Base-by-base conservation (phyloP, 1,140 invertebrate genomes). In the Aporrectodea caliginosa region DNA sequence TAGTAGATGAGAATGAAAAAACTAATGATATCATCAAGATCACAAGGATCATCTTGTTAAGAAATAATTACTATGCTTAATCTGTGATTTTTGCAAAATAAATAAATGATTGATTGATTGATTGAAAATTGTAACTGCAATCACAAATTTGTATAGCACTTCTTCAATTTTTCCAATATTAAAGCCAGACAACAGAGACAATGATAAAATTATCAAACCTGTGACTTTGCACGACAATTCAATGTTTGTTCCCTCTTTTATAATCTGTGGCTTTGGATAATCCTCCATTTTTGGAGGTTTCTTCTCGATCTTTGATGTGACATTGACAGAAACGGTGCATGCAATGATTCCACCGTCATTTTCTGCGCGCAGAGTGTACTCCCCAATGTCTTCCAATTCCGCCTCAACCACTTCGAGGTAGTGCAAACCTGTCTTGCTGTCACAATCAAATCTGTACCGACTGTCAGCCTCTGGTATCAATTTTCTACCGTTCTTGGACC, bases 401-500 rank as follows among this genome's bases (percentile, higher is more conserved):
- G 84, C 79, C 22, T 83, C 79, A 22, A 35, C 70, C 22, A 87
- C 84, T 73, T 84, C 81, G 68, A 87, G 80, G n/a, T 43, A 78
- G 6, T 73, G n/a, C 2, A 80, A 16, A 34, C 16, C 73, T 2
- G 29, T 2, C 16, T 31, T 58, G 16, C 27, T 30, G 29, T 77
- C 29, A 29, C 29, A 79, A 69, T 12, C 34, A 27, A 77, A 35
- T 58, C 33, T 76, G 16, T 2, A 22, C 73, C 70, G 79, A 16
- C 82, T 79, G 1, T 82, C 79, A 69, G 78, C 81, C 16, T 84
- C 83, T 14, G 82, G 81, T 71, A 77, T 78, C 2, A 86, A 76
- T 34, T 80, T 78, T 75, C 84, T 77, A 1, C 84, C 85, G 78
- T 88, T 85, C 79, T 86, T 89, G 72, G 84, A 84, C 87, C 87